Base-by-base conservation (phyloP, 2,797 vertebrate genomes). In the Liasis olivaceus region DNA sequence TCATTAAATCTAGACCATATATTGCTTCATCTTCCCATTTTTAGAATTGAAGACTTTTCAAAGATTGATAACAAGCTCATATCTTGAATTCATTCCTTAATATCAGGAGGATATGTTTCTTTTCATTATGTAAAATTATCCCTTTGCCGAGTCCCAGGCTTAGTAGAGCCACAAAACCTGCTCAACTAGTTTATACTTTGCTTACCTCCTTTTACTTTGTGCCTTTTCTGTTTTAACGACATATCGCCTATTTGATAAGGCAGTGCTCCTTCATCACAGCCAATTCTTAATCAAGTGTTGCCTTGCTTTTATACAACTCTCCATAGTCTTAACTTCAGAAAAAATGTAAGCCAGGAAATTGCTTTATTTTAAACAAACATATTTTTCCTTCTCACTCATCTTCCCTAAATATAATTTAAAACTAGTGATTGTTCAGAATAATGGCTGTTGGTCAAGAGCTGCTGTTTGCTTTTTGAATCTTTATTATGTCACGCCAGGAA, bases 121-220 rank as follows among this genome's bases (percentile, higher is more conserved):
- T 81, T 81, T 81, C 36, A 24, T 9, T 47, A 47, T 81, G 72
- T 47, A 81, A 81, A 81, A 24, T 24, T 47, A 81, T 81, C 72
- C 42, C 24, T 3, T 81, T 81, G 36, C 36, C 36, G 20, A 81
- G 9, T 4, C 24, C 72, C 72, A 81, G 72, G 24, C 72, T 81
- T 81, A 36, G 36, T 81, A 81, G 72, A 81, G 36, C 72, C 36
- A 81, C 36, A 81, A 81, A 97, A 97, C 97, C 95, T 24, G 96
- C 92, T 97, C 20, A 96, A 95, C 97, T 93, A 94, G 96, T 97
- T 95, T 96, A 64, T 69, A 24, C 56, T 88, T 15, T 2, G 56
- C 56, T 90, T 58, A 63, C 90, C 24, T 54, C 88, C 26, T 90
- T 66, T 96, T 42, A 0, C 51, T 36, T 94, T 88, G 62, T 94